These are phyloP conservation scores for Cynaeus angustus DNA, from an alignment of 2,888 invertebrate genomes.

Conservation along the genomic window DNA sequence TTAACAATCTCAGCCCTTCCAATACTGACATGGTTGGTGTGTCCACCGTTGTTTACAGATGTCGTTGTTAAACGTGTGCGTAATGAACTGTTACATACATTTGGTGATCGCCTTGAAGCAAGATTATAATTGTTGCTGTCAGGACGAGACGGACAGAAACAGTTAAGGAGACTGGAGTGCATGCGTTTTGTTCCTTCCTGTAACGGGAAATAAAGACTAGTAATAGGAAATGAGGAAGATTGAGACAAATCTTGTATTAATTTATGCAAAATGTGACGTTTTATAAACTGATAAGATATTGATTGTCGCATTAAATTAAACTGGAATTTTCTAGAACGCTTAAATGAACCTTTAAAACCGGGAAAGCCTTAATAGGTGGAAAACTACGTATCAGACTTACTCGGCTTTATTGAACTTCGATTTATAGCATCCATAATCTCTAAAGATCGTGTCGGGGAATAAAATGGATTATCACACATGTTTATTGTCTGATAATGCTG, in stretches of 20 bases:
- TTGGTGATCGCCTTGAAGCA: conserved; percentile 61
- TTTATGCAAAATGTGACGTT: too few relatives aligned
- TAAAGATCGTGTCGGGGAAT: background rate
- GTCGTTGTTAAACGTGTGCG: conserved; percentile 44
- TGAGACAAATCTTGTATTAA: too few relatives aligned
- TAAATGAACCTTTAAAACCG: conserved; percentile 2
- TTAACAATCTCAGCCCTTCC: conserved; percentile 45
- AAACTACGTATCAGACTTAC: background rate
- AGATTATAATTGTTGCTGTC: conserved; percentile 61
- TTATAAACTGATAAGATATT: background rate
- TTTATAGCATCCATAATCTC: conserved; percentile 1
- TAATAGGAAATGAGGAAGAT: too few relatives aligned
- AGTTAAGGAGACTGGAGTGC: conserved; percentile 64
- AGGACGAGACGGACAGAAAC: conserved; percentile 61
- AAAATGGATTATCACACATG: conserved; percentile 6
- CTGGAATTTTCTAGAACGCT: background rate
- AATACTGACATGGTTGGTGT: conserved; percentile 43
- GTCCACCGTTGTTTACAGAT: conserved; percentile 44
- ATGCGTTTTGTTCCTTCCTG: conserved; percentile 71
- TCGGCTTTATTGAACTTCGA: background rate
- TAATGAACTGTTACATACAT: conserved; percentile 42
- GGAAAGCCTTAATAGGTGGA: background rate
- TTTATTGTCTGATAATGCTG: conserved; percentile 2
- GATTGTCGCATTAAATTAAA: background rate
- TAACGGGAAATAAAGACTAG: conserved; percentile 41